Evolutionary conservation across 2,797 vertebrate genomes (phyloP).

Genomic region (Uromys caudimaculatus): DNA sequence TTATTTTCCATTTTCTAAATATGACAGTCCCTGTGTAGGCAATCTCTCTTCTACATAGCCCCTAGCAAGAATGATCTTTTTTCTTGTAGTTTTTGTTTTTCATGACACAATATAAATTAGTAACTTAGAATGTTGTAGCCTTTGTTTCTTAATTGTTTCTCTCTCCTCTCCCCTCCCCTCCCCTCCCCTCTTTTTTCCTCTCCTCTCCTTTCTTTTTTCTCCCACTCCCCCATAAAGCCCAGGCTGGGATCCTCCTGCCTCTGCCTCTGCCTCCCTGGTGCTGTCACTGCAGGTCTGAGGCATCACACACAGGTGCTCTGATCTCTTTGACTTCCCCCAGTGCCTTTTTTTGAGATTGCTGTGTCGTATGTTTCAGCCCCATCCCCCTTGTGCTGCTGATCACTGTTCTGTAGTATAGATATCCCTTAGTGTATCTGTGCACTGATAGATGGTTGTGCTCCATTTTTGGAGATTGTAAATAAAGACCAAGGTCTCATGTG

Average conservation of each 20-base stretch:
- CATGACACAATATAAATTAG: neutral
- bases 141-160: conserved; percentile 47
- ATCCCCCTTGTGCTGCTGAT: neutral
- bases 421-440: neutral
- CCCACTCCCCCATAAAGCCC: too few relatives aligned
- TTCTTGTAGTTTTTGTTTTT: conserved; percentile 45
- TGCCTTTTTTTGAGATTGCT: neutral
- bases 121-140: neutral
- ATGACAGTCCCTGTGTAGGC: neutral
- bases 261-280: too few relatives aligned
- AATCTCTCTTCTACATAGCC: neutral
- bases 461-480: neutral
- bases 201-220: too few relatives aligned
- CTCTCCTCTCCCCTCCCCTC: too few relatives aligned
- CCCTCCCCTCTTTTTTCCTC: too few relatives aligned
- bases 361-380: neutral
- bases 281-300: neutral
- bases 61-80: neutral
- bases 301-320: neutral
- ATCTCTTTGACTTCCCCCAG: neutral
- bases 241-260: neutral
- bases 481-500: neutral
- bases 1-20: neutral
- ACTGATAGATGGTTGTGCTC: neutral
- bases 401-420: neutral